Evolutionary conservation across 2,113 vertebrate genomes (phyloP).

Genomic region (Perognathus longimembris): DNA sequence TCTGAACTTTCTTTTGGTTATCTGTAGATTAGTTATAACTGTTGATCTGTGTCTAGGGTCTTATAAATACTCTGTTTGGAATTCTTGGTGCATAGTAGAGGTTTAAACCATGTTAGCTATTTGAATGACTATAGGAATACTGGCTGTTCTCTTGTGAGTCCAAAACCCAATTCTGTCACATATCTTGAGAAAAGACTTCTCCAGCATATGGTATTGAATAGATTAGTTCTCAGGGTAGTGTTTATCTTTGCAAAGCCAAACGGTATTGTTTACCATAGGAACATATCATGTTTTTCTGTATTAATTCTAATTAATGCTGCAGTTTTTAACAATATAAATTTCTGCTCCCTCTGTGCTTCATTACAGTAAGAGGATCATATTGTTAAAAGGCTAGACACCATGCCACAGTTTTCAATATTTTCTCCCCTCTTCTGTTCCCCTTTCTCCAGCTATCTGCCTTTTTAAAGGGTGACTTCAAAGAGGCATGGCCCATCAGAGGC

Average conservation of each 20-base stretch:
- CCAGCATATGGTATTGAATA: not conserved
- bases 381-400: not conserved
- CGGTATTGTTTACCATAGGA: not conserved
- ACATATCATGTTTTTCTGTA: conserved; percentile 1
- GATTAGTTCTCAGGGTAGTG: not conserved
- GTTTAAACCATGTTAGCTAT: not conserved
- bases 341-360: not conserved
- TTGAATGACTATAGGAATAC: not conserved
- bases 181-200: not conserved
- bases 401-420: not conserved
- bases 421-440: rapidly evolving
- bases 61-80: not conserved
- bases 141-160: not conserved
- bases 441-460: not conserved
- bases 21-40: not conserved
- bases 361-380: not conserved
- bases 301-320: not conserved
- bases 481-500: not conserved
- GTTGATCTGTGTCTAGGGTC: not conserved
- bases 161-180: not conserved
- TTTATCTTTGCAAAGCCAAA: conserved; percentile 20
- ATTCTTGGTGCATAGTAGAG: not conserved
- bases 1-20: not conserved
- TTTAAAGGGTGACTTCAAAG: not conserved
- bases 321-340: not conserved